Evolutionary conservation across 1,140 invertebrate species (phyloP), one percentile per base, ranked within the genome.

Genomic region (Mya arenaria): DNA sequence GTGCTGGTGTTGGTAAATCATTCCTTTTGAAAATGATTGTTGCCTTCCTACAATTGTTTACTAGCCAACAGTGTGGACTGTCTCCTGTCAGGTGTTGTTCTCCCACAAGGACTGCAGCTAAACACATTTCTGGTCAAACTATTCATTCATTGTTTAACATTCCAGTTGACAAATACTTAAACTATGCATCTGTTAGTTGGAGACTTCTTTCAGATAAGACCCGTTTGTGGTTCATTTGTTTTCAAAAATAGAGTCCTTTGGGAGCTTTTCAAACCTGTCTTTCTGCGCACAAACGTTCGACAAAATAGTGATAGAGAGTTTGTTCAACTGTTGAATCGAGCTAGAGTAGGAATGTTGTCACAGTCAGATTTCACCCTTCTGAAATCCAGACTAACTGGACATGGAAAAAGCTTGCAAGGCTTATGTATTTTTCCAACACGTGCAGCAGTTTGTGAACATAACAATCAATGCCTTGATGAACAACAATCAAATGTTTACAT

Each of bases 191-290:
- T n/a, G n/a, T 68, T 68, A 39, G 37, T 68, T 68, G 65, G 65
- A 13, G 65, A 68, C 23, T 68, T 68, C 23, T 68, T 68, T 23
- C 65, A 68, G 25, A 37, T 68, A 68, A 68, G 39, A 23, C 65
- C 65, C 8, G 65, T 68, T 4, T 8, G 34, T 4, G 65, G 65
- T 39, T 17, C 32, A 4, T 68, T 39, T 68, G 65, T 28, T 15
- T 68, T 68, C 65, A 39, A 2, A 39, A 68, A 68, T 44, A 68
- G 25, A 44, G 39, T 68, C 25, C 65, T 68, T n/a, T 68, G 65
- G 65, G 65, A 68, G 5, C 34, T 68, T 4, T 68, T 68, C n/a
- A 2, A 4, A 10, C 65, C 65, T n/a, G 36, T 68, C 2, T 68
- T 68, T 68, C 65, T 68, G 6, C 65, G 65, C 8, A 8, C 6